Evolutionary conservation across 2,797 vertebrate genomes (phyloP).

Genomic region (Sebastes iracundus): DNA sequence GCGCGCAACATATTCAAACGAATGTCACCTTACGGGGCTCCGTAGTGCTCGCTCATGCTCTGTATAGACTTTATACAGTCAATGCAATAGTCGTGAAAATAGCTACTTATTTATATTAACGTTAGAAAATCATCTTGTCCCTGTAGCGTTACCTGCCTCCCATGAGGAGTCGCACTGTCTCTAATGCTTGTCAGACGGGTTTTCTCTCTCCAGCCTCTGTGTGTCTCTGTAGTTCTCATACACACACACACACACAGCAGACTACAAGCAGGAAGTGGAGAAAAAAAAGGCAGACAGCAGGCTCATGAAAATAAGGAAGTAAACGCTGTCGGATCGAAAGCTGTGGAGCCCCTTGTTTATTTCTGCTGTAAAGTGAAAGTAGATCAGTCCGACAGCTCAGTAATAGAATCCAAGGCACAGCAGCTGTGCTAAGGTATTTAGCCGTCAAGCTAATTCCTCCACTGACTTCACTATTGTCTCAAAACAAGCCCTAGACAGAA

Average conservation of each 20-base stretch:
- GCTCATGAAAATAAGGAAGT: constrained; percentile 78
- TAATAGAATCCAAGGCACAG: background rate
- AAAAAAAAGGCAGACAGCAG: constrained; percentile 25
- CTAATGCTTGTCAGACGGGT: background rate
- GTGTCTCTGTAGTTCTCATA: constrained; percentile 43
- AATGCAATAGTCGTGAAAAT: background rate
- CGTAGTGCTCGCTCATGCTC: background rate
- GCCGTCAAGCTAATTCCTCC: constrained; percentile 45
- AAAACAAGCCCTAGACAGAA: constrained; percentile 24
- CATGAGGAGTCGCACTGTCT: background rate
- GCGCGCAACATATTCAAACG: background rate
- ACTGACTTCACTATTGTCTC: constrained; percentile 21
- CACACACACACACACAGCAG: background rate
- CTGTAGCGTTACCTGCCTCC: background rate
- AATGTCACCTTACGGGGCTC: background rate
- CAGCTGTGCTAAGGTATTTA: constrained; percentile 65
- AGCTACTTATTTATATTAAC: background rate
- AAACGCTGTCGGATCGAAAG: constrained; percentile 26
- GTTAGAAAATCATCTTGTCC: background rate
- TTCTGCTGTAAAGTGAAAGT: constrained; percentile 48
- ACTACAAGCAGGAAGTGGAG: constrained; percentile 64
- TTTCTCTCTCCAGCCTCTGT: constrained; percentile 56
- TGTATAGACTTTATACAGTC: no score
- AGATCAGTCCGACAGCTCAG: background rate
- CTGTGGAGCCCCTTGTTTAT: background rate